Evolutionary conservation across 2,797 vertebrate species (phyloP), one percentile per base, ranked within the genome.

Genomic region (Myioborus miniatus): DNA sequence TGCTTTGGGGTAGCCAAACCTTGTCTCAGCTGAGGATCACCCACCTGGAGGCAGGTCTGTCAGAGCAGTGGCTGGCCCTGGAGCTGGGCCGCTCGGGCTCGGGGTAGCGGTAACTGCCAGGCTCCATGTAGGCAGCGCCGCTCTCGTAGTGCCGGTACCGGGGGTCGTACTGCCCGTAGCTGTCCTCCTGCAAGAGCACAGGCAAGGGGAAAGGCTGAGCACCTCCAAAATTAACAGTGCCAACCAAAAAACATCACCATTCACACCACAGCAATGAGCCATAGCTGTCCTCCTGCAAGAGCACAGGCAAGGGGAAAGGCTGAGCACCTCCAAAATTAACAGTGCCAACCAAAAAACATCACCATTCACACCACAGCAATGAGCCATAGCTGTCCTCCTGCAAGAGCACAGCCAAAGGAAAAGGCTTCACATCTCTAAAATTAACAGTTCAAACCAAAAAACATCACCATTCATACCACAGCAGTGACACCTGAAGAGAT

Each of bases 31-130:
- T 15, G 5, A 36, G 63, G 36, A 12, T 3, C 1, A 17, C 94
- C 12, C 69, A 99, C 99, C 99, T 99, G 87, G 99, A 99, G 39
- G 98, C 34, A 0, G 99, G 98, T 44, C 99, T 98, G 95, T 99
- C 99, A 0, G 99, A 99, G 97, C 98, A 99, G 95, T 99, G 99
- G 84, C 99, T 99, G 2, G 99, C 91, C 96, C 99, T 98, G 68
- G 99, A 99, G 91, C 98, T 99, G 47, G 99, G 99, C 41, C 99
- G 98, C 12, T 99, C 99, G 0, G 98, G 98, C 77, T 99, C 99
- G 2, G 98, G 71, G 56, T 98, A 98, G 43, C 96, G 98, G 67
- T 98, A 99, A 88, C 92, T 93, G 3, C 94, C 98, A 6, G 97
- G 87, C 71, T 99, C 99, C 30, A 96, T 29, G 43, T 98, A 99